Evolutionary conservation across 1,140 invertebrate genomes (phyloP), one percentile per base, ranked within the genome.

Genomic region (Eumeta japonica): DNA sequence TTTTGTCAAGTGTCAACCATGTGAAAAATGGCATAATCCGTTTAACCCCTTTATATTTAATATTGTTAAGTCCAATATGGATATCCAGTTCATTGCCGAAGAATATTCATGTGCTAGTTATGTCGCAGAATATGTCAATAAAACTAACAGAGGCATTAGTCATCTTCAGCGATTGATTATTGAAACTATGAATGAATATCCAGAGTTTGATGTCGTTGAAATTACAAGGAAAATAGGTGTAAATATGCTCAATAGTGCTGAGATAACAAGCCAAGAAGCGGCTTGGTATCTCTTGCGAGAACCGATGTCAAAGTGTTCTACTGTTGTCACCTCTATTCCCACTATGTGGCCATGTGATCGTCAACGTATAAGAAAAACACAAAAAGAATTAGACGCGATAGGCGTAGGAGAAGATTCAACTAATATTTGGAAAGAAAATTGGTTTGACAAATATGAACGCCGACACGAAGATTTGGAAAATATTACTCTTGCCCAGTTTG

Each of bases 91-190:
- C 16, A 65, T 62, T 31, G 42, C 38, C 1, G 58, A 67, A 24
- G 52, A 58, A 43, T 66, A 64, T 36, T 52, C 53, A n/a, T 66
- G 55, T 50, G 63, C 52, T n/a, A 32, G 40, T 37, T 51, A 45
- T 20, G 37, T 50, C 16, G 56, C 40, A 3, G 45, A 55, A 28
- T 58, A 58, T 16, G 46, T 68, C 0, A 67, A 67, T 37, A 64
- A 71, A 45, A 51, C 39, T 7, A 62, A 64, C 36, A 46, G 58
- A 54, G 58, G 61, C 5, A 41, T 67, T 5, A 63, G 62, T 37
- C 44, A 63, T 45, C 45, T 62, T 28, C 58, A 59, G 47, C 17
- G 48, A 10, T 16, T 58, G 42, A 46, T 71, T 9, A 46, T 61
- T 15, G 35, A 58, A 31, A 43, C 52, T 5, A 55, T 65, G 47